A percentile compares a stretch with the other conserved stretches of the same genome.
These are phyloP conservation scores for Casuarius casuarius DNA, from an alignment of 2,113 vertebrate species.

Conservation along the genomic window DNA sequence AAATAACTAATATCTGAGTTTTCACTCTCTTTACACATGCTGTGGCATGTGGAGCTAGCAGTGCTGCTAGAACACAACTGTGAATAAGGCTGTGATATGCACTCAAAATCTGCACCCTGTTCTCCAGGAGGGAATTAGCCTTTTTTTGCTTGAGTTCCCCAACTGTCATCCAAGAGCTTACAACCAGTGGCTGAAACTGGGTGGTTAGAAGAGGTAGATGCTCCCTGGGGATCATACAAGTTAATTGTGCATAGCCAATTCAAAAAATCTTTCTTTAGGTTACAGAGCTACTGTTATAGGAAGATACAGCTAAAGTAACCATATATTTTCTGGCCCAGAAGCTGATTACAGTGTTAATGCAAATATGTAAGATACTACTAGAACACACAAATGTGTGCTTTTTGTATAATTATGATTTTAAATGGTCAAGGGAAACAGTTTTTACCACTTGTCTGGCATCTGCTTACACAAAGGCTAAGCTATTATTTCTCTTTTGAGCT, in stretches of 20 bases:
- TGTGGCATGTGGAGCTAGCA: background rate
- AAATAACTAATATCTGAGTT: background rate
- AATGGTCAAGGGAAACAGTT: too few species aligned
- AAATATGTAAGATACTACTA: too few species aligned
- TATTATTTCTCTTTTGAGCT: background rate
- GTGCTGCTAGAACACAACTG: background rate
- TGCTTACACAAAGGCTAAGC: background rate
- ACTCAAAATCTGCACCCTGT: background rate
- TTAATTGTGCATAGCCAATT: background rate
- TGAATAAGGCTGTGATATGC: background rate
- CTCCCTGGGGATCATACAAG: background rate
- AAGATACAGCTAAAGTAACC: background rate
- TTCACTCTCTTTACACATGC: background rate
- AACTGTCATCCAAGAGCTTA: background rate
- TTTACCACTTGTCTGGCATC: too few species aligned
- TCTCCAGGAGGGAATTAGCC: background rate
- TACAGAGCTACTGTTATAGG: background rate
- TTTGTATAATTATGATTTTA: too few species aligned
- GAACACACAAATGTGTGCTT: too few species aligned
- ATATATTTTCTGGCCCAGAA: background rate
- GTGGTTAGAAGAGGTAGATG: background rate
- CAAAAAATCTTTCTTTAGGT: background rate
- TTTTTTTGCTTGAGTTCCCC: constrained; percentile 4
- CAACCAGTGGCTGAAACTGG: background rate
- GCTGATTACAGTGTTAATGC: too few species aligned